Evolutionary conservation across 2,797 vertebrate species (phyloP), one percentile per base, ranked within the genome.

Genomic region (Dipus sagitta): DNA sequence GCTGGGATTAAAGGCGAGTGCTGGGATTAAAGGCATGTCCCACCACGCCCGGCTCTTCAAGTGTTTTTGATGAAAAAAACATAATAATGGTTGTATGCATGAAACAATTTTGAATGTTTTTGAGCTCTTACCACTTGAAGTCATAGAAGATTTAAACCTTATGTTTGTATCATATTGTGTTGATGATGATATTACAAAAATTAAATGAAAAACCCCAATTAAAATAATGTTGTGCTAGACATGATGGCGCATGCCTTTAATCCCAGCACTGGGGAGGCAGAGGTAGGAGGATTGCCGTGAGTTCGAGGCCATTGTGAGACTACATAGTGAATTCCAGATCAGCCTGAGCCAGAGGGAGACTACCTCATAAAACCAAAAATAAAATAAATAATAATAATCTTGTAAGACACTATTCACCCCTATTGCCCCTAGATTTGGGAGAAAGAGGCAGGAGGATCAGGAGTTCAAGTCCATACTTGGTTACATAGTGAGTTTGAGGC

Each of bases 81-180:
- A 58, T 67, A 88, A 58, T 91, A 52, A 74, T 92, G 80, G 17
- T 28, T 91, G 28, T 92, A 47, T 75, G 67, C 32, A 80, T 28
- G 92, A 84, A 30, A 94, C 91, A 87, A 72, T 28, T 74, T 52
- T 12, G 15, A 89, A 70, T 70, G 68, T 76, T 95, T 94, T 92
- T 93, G 70, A 95, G 58, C 30, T 89, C 52, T 92, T 92, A 60
- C 32, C 8, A 26, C 76, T 95, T 94, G 58, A 81, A 88, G 75
- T 52, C 86, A 8, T 38, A 72, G 28, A 86, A 23, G 9, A 91
- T 20, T 64, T 67, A 90, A 26, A 87, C 18, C 93, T 92, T 38
- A 62, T 60, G 52, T 72, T 85, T 28, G 12, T 85, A 72, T 60
- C 32, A 15, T 9, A n/a, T 38, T 72, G 54, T 72, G 23, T 47